Evolutionary conservation across 1,140 invertebrate species (phyloP).

Genomic region (Chrysopa pallens): DNA sequence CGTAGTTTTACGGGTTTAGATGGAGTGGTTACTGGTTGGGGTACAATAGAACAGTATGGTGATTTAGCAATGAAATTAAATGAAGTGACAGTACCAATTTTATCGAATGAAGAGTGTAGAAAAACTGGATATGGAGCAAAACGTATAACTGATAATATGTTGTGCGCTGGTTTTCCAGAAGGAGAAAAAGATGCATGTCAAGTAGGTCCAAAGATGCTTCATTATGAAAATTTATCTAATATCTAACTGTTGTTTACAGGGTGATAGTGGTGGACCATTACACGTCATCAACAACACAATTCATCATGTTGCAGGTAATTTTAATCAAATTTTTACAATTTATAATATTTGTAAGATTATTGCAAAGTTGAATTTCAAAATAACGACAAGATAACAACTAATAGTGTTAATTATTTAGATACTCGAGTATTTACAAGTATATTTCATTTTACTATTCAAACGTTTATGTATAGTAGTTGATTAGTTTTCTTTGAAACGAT

Average conservation of each 20-base stretch:
- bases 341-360: no score
- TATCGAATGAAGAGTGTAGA: conserved; percentile 49
- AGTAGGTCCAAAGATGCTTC: conserved; percentile 16
- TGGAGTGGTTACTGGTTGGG: conserved; percentile 47
- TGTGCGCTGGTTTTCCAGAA: conserved; percentile 61
- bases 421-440: no score
- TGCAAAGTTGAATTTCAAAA: no score
- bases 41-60: conserved; percentile 33
- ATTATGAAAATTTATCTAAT: no score
- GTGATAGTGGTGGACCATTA: conserved; percentile 46
- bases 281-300: conserved; percentile 25
- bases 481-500: no score
- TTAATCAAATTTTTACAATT: no score
- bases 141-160: conserved; percentile 68
- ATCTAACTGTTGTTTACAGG: conserved; percentile 19
- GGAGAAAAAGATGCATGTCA: conserved; percentile 63
- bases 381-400: no score
- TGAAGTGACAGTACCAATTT: conserved; percentile 49
- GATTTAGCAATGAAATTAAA: conserved; percentile 29
- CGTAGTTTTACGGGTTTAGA: conserved; percentile 31
- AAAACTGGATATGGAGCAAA: conserved; percentile 41
- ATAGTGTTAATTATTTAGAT: no score
- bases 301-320: conserved; percentile 29
- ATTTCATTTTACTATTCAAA: no score
- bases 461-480: no score